These are phyloP conservation scores for Climacteris rufus DNA, from an alignment of 2,113 vertebrate species.

Conservation along the genomic window DNA sequence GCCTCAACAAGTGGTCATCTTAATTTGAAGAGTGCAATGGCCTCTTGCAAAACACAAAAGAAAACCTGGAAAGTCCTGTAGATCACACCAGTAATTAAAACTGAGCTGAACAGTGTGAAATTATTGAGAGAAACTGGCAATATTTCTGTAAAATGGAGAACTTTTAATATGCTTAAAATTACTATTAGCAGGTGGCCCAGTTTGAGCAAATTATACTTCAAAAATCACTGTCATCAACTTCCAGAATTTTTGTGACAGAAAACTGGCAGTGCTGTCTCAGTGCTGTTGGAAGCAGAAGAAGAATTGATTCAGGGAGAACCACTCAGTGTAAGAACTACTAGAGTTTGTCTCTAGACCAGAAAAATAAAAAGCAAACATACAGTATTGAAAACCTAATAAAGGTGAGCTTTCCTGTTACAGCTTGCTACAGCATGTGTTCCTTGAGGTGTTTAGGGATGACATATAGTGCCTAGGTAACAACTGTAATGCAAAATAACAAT, in stretches of 20 bases:
- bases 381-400: not conserved
- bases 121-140: not conserved
- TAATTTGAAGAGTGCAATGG: not conserved
- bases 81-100: not conserved
- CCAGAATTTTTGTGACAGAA: not conserved
- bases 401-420: not conserved
- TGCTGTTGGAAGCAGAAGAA: not conserved
- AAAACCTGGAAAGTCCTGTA: not conserved
- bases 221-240: not conserved
- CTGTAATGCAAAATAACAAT: not conserved
- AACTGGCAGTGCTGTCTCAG: not conserved
- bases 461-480: not conserved
- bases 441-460: not conserved
- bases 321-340: not conserved
- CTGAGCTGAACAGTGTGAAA: not conserved
- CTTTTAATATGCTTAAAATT: not conserved
- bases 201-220: not conserved
- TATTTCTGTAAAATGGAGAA: not conserved
- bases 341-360: not conserved
- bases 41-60: not conserved
- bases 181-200: not conserved
- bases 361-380: not conserved
- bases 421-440: not conserved
- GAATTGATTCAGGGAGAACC: not conserved
- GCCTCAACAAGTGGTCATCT: not conserved